Base-by-base conservation (phyloP, 2,113 vertebrate species). In the Turdus rufiventris region DNA sequence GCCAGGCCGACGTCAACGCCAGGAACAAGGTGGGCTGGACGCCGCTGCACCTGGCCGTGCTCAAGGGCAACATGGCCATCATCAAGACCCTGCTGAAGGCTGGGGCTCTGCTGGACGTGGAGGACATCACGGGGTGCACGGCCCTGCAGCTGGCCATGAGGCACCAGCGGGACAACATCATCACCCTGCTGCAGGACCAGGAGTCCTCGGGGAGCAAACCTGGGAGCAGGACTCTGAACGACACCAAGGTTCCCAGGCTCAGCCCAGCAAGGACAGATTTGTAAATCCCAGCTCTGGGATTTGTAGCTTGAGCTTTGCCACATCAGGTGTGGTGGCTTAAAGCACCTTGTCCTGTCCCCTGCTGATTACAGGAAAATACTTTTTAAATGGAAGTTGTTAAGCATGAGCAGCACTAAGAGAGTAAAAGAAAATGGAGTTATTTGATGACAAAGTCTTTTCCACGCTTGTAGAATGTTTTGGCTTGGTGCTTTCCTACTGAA, bases 11-110 rank as follows among this genome's bases (percentile, higher is more conserved):
- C 3, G 94, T 99, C 68, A 98, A 98, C 3, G 98, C 97, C 8
- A 54, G 84, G 71, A 99, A 98, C 94, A 96, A 76, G n/a, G 86
- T 91, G 66, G 98, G 98, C 19, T 97, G 97, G 81, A 98, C 98
- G 0, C 98, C 98, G 12, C 88, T 99, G 81, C 98, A 99, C 86
- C 91, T 99, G 28, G 98, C 98, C 0, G 96, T 98, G 16, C 97
- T 98, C 96, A 98, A 97, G 26, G 98, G 97, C 63, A 98, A 97
- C 34, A 40, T 57, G 54, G 93, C 98, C 38, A 98, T 99, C 38
- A 81, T 98, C 43, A 98, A 98, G 94, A 98, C 98, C 8, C 92
- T 99, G 71, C 96, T 99, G 21, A 97, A 98, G 80, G 98, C 98
- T 0, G 97, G 97, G 5, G 97, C 98, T 6, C 91, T 97, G 38